These are phyloP conservation scores for Ophion obscuratus DNA, from an alignment of 2,888 invertebrate genomes.

Conservation along the genomic window DNA sequence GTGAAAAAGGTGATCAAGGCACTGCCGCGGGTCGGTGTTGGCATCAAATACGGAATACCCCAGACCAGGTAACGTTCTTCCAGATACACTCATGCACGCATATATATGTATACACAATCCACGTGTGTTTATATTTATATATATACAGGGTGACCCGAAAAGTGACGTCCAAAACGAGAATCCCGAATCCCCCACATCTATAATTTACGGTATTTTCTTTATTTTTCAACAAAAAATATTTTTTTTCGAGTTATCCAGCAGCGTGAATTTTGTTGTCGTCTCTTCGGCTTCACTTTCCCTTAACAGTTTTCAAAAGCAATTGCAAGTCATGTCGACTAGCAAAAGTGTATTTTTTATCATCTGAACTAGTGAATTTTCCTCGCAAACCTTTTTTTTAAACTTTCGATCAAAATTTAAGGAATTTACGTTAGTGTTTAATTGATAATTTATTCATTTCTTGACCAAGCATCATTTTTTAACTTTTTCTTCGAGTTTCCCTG, in stretches of 20 bases:
- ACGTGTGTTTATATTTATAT: background rate
- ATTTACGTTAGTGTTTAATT: too few relatives aligned
- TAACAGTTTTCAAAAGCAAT: too few relatives aligned
- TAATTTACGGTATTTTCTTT: background rate
- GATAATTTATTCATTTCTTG: too few relatives aligned
- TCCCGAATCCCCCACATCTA: too few relatives aligned
- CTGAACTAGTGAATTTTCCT: too few relatives aligned
- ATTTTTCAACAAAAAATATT: background rate
- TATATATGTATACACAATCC: slow-evolving; percentile 9
- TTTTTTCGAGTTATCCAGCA: background rate
- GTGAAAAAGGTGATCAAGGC: slow-evolving; percentile 99
- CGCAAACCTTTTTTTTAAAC: too few relatives aligned
- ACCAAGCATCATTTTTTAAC: too few relatives aligned
- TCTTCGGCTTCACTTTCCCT: too few relatives aligned
- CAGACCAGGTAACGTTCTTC: slow-evolving; percentile 92
- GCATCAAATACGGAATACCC: slow-evolving; percentile 99
- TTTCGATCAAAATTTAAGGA: too few relatives aligned
- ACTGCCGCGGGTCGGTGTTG: slow-evolving; percentile 98
- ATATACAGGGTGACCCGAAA: slow-evolving; percentile 4
- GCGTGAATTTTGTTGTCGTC: too few relatives aligned
- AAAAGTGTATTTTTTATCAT: too few relatives aligned
- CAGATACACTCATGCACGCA: slow-evolving; percentile 14
- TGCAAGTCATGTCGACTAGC: too few relatives aligned
- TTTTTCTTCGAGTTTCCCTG: background rate
- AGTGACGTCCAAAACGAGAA: background rate